phyloP scores from a whole-genome alignment of 2,888 invertebrate genomes.

The Clistopyga incitator region DNA sequence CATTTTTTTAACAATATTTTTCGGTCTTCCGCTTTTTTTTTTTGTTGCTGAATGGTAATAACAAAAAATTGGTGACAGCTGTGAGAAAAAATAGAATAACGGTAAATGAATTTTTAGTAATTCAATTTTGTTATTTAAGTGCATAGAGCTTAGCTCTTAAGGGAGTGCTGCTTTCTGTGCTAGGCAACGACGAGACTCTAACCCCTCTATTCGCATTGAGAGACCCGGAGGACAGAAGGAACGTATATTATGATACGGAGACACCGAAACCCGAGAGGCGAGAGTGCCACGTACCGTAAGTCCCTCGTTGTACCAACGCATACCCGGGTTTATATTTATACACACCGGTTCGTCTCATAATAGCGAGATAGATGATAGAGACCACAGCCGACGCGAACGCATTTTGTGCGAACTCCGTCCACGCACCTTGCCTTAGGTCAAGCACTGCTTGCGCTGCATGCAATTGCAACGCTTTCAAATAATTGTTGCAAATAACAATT shows the following conservation, averaged over 20 bases:
- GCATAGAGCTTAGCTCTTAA: background rate
- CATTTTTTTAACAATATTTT: too few species aligned
- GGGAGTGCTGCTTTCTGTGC: background rate
- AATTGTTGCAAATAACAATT: background rate
- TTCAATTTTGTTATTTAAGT: too few species aligned
- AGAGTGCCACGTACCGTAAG: slow-evolving; percentile 68
- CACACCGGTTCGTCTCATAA: slow-evolving; percentile 79
- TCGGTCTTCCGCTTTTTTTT: too few species aligned
- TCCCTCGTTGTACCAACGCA: slow-evolving; percentile 74
- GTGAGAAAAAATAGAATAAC: too few species aligned
- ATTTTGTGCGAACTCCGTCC: slow-evolving; percentile 79
- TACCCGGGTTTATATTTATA: slow-evolving; percentile 81
- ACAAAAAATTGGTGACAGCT: background rate
- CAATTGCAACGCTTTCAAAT: slow-evolving; percentile 18
- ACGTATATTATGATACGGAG: slow-evolving; percentile 79
- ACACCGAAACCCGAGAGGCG: slow-evolving; percentile 80
- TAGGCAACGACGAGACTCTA: background rate
- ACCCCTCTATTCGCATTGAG: slow-evolving; percentile 61
- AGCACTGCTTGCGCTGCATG: slow-evolving; percentile 61
- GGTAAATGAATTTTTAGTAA: too few species aligned
- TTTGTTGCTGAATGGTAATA: too few species aligned
- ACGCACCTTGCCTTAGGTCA: slow-evolving; percentile 78
- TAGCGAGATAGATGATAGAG: slow-evolving; percentile 71
- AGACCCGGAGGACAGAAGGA: slow-evolving; percentile 69
- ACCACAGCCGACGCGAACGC: slow-evolving; percentile 65